phyloP scores from a whole-genome alignment of 2,888 invertebrate genomes.

The Timema cristinae region DNA sequence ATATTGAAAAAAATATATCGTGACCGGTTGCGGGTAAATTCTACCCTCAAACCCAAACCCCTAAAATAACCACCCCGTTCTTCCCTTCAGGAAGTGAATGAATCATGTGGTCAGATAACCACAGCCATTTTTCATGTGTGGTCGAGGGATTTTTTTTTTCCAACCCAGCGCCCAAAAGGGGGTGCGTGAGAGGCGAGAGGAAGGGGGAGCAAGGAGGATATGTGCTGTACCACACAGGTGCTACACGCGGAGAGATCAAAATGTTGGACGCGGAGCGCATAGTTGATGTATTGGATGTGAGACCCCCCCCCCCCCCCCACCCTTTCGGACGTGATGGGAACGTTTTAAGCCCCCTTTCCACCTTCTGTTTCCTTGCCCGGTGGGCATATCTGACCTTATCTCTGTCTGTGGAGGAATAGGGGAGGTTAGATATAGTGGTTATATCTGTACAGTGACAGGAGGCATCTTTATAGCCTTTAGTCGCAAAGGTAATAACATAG shows the following conservation, averaged over 20 bases:
- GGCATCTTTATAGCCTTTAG: too few relatives aligned
- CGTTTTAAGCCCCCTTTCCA: too few relatives aligned
- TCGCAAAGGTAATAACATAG: too few relatives aligned
- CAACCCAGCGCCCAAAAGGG: neutral
- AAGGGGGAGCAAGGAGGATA: neutral
- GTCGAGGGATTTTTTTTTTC: too few relatives aligned
- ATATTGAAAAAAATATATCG: too few relatives aligned
- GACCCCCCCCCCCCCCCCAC: constrained; percentile 7
- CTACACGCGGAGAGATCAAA: constrained; percentile 4
- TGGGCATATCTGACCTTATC: too few relatives aligned
- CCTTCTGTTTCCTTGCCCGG: too few relatives aligned
- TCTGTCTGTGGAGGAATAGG: too few relatives aligned
- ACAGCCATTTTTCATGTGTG: constrained; percentile 10
- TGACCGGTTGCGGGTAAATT: too few relatives aligned
- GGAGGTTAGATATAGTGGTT: too few relatives aligned
- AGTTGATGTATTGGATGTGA: constrained; percentile 10
- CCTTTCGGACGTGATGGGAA: neutral
- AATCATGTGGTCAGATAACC: constrained; percentile 15
- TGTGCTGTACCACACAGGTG: neutral
- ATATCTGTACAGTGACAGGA: too few relatives aligned
- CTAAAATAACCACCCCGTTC: neutral
- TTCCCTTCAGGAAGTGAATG: constrained; percentile 13
- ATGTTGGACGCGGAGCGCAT: constrained; percentile 11
- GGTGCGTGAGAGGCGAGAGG: neutral
- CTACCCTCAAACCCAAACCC: too few relatives aligned